A percentile compares a stretch with the other conserved stretches of the same genome.
Conservation (phyloP, 2,797 vertebrate species). For the Echiichthys vipera region DNA sequence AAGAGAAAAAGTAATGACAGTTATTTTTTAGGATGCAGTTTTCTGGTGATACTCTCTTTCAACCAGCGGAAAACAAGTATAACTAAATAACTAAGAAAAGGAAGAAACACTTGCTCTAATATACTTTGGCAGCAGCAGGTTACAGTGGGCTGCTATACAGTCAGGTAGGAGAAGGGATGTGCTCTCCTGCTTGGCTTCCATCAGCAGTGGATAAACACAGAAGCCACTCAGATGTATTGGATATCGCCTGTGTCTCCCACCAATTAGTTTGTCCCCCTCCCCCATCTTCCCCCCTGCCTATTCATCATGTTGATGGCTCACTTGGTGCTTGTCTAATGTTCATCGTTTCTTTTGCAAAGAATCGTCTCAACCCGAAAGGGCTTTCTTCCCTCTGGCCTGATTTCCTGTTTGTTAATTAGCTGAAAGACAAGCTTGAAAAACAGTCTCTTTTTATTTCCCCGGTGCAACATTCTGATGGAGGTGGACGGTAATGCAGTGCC, state of each 20-base stretch:
- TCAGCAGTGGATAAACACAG: conserved; percentile 38
- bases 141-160: conserved; percentile 21
- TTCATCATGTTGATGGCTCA: conserved; percentile 83
- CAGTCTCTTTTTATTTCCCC: conserved; percentile 77
- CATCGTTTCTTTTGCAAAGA: conserved; percentile 43
- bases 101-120: conserved; percentile 43
- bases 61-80: no score
- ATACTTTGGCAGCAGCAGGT: conserved; percentile 21
- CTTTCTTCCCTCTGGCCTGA: conserved; percentile 63
- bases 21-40: no score
- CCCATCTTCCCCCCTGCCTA: conserved; percentile 47
- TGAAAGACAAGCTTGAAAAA: conserved; percentile 74
- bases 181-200: conserved; percentile 30
- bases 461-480: conserved; percentile 68
- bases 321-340: conserved; percentile 75
- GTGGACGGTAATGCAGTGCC: conserved; percentile 48
- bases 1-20: no score
- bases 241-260: conserved; percentile 59
- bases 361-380: conserved; percentile 46
- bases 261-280: conserved; percentile 61
- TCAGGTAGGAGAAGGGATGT: neutral
- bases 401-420: conserved; percentile 81
- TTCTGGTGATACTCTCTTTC: no score
- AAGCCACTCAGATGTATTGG: conserved; percentile 56
- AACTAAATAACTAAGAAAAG: no score